These are phyloP conservation scores for Tillus elongatus DNA, from an alignment of 2,888 invertebrate species.

Conservation along the genomic window DNA sequence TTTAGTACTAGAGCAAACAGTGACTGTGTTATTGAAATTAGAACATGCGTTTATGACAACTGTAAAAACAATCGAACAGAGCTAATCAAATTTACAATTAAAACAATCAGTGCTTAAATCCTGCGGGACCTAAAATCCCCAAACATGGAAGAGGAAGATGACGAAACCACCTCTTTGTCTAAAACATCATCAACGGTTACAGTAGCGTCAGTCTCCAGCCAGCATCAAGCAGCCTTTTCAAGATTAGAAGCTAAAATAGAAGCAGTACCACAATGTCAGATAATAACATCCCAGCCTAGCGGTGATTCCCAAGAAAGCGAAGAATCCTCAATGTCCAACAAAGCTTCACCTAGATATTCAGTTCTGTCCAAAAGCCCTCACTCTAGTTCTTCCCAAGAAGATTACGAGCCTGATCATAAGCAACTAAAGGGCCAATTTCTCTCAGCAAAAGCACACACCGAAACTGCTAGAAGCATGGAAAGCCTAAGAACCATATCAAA, in stretches of 20 bases:
- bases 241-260: conserved; percentile 21
- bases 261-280: conserved; percentile 38
- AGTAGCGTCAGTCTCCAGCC: conserved; percentile 31
- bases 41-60: conserved; percentile 13
- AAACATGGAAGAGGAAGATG: conserved; percentile 39
- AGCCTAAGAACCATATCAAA: conserved; percentile 52
- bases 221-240: conserved; percentile 24
- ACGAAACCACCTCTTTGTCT: conserved; percentile 33
- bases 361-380: conserved; percentile 38
- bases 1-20: too few relatives aligned
- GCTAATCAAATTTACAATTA: too few relatives aligned
- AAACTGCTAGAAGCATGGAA: conserved; percentile 62
- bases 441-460: conserved; percentile 45
- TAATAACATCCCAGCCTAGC: conserved; percentile 45
- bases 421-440: conserved; percentile 46
- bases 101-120: conserved; percentile 1
- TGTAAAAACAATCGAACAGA: neutral
- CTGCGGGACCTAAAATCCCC: neutral
- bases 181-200: conserved; percentile 38
- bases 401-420: conserved; percentile 53
- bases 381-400: conserved; percentile 64
- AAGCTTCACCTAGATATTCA: conserved; percentile 35
- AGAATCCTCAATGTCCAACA: conserved; percentile 33
- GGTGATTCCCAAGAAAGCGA: conserved; percentile 51
- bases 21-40: too few relatives aligned